phyloP scores from a whole-genome alignment of 2,888 invertebrate genomes.

The Trypoxylon attenuatum region DNA sequence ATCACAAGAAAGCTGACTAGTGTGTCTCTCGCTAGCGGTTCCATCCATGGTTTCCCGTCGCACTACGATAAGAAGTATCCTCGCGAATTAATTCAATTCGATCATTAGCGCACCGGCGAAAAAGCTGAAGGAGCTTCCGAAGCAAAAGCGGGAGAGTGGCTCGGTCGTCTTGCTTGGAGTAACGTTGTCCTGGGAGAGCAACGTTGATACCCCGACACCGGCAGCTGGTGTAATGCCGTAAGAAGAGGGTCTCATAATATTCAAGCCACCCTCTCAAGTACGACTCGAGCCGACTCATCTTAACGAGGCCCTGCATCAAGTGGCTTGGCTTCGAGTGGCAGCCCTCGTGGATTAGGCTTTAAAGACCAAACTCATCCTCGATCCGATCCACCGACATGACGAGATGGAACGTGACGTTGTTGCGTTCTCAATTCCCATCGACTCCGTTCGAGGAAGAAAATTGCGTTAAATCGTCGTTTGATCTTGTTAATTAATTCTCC shows the following conservation, averaged over 20 bases:
- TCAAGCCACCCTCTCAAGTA: constrained; percentile 40
- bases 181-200: constrained; percentile 30
- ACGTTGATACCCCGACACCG: too few relatives aligned
- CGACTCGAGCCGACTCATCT: constrained; percentile 43
- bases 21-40: too few relatives aligned
- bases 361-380: constrained; percentile 49
- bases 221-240: constrained; percentile 48
- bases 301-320: constrained; percentile 50
- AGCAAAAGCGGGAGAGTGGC: background rate
- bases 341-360: constrained; percentile 53
- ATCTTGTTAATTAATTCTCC: constrained; percentile 54
- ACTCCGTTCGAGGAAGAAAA: constrained; percentile 32
- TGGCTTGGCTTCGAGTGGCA: constrained; percentile 45
- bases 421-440: too few relatives aligned
- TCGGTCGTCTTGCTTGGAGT: constrained; percentile 12
- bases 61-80: too few relatives aligned
- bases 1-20: too few relatives aligned
- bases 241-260: constrained; percentile 41
- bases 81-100: too few relatives aligned
- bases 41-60: too few relatives aligned
- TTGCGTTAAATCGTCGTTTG: constrained; percentile 52
- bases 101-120: too few relatives aligned
- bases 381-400: too few relatives aligned
- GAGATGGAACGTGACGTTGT: too few relatives aligned
- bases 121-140: too few relatives aligned